A percentile compares a stretch with the other conserved stretches of the same genome.
These are phyloP conservation scores for Diplolepis rosae DNA, from an alignment of 2,888 invertebrate species.

Conservation along the genomic window DNA sequence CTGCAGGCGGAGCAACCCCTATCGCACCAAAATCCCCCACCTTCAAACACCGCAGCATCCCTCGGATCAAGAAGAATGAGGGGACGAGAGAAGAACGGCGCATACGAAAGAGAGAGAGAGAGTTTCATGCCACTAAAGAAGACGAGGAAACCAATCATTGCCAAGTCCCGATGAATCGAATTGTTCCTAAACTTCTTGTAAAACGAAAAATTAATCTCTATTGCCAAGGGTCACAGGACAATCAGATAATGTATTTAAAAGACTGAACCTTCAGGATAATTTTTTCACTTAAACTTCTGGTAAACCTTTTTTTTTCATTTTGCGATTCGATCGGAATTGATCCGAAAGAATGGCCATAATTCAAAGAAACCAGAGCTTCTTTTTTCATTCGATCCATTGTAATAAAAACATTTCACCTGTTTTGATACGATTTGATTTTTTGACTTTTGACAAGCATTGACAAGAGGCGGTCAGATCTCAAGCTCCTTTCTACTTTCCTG, in stretches of 20 bases:
- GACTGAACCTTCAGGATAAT: not conserved
- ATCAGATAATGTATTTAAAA: too few species aligned
- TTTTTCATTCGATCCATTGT: not conserved
- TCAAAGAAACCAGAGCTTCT: slow-evolving; percentile 9
- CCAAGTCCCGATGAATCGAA: not conserved
- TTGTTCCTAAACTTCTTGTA: not conserved
- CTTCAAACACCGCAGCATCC: slow-evolving; percentile 61
- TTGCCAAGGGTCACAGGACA: too few species aligned
- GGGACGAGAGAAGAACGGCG: slow-evolving; percentile 12
- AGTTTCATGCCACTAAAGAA: not conserved
- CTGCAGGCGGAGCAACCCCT: slow-evolving; percentile 73
- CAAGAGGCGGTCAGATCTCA: slow-evolving; percentile 56
- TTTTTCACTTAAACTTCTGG: not conserved
- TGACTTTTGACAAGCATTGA: slow-evolving; percentile 37
- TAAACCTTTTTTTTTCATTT: not conserved
- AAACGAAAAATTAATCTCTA: not conserved
- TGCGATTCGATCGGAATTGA: not conserved
- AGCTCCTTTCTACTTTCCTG: slow-evolving; percentile 50
- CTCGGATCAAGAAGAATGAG: slow-evolving; percentile 42
- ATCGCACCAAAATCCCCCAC: slow-evolving; percentile 58
- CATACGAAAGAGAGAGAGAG: slow-evolving; percentile 6
- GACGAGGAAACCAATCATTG: not conserved
- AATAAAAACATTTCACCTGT: slow-evolving; percentile 7
- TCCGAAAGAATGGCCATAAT: slow-evolving; percentile 14
- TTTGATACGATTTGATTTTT: slow-evolving; percentile 21